Percentiles rank a stretch among this genome's conserved stretches.
Evolutionary conservation across 2,113 vertebrate genomes (phyloP).

Genomic region (Cyprinodon brontotheroides): DNA sequence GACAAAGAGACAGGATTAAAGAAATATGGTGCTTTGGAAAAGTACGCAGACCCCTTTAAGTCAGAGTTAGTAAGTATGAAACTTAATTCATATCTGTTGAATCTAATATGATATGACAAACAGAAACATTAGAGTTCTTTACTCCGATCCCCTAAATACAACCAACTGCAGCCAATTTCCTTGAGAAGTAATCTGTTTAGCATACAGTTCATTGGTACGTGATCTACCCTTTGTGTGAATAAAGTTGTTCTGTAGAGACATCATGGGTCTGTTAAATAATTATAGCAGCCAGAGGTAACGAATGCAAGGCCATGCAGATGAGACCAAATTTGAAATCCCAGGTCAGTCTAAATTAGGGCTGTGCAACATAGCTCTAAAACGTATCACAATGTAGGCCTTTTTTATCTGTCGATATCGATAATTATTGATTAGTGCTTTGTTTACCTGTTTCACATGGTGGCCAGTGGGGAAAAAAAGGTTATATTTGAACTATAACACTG

Average conservation of each 20-base stretch:
- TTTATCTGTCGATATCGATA: no score
- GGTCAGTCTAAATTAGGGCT: no score
- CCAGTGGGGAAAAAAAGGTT: no score
- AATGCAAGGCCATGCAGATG: neutral
- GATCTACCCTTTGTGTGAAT: neutral
- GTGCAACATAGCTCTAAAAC: no score
- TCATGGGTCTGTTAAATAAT: neutral
- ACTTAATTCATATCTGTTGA: neutral
- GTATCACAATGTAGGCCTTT: no score
- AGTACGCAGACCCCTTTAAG: neutral
- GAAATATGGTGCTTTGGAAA: neutral
- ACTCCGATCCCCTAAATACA: neutral
- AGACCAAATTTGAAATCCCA: no score
- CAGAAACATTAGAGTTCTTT: neutral
- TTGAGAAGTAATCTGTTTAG: neutral
- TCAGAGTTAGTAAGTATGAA: neutral
- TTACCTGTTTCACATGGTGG: no score
- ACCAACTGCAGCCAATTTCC: neutral
- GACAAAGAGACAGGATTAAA: neutral
- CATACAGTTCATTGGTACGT: neutral
- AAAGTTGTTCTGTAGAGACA: neutral
- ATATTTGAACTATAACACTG: no score
- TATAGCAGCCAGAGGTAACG: neutral
- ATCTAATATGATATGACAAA: neutral
- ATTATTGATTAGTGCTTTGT: no score